Conservation (phyloP, 1,140 invertebrate species). For the Laupala kohalensis region DNA sequence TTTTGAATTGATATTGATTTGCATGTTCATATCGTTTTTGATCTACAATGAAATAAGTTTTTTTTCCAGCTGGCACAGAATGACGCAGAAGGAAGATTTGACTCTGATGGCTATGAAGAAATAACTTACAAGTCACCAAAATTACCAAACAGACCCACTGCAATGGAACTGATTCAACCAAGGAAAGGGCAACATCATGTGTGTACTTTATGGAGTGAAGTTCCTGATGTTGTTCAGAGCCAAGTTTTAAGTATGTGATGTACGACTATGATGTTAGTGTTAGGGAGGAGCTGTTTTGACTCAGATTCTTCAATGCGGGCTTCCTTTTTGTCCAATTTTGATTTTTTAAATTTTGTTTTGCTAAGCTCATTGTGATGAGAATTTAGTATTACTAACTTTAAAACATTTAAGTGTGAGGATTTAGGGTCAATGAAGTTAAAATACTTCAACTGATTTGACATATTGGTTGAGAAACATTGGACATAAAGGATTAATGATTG, state of each 20-base stretch:
- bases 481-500: too few relatives aligned
- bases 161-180: conserved; percentile 50
- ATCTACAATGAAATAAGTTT: background rate
- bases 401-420: too few relatives aligned
- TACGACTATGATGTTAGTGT: too few relatives aligned
- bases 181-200: conserved; percentile 46
- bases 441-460: too few relatives aligned
- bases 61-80: conserved; percentile 16
- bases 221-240: conserved; percentile 72
- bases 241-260: conserved; percentile 53
- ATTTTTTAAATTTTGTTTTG: too few relatives aligned
- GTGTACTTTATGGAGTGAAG: conserved; percentile 91
- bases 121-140: conserved; percentile 30
- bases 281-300: too few relatives aligned
- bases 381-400: too few relatives aligned
- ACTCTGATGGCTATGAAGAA: conserved; percentile 70
- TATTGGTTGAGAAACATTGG: too few relatives aligned
- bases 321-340: too few relatives aligned
- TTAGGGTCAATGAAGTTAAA: too few relatives aligned
- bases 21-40: background rate
- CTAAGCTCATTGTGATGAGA: too few relatives aligned
- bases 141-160: conserved; percentile 34
- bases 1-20: background rate
- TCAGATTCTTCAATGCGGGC: too few relatives aligned
- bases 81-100: conserved; percentile 26